Conservation (phyloP, 2,888 invertebrate genomes). For the Atethmia centrago region DNA sequence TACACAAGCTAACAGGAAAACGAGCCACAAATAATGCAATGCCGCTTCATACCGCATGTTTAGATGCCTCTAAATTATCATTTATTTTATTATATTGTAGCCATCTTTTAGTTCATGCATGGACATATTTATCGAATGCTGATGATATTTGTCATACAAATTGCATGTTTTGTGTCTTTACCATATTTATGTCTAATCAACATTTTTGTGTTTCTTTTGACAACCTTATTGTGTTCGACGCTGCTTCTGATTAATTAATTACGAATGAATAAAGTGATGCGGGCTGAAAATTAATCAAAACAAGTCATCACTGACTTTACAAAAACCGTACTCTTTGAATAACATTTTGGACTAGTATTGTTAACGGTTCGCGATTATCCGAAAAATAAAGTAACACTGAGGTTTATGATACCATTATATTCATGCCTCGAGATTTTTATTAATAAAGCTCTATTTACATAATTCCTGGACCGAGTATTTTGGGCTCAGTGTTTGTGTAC, state of each 20-base stretch:
- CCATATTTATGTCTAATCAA: slow-evolving; percentile 50
- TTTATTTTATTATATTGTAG: slow-evolving; percentile 77
- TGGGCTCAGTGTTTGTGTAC: not conserved
- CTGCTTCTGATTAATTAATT: not conserved
- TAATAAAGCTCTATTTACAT: not conserved
- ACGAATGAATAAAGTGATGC: not conserved
- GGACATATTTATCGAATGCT: slow-evolving; percentile 70
- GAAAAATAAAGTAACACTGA: not conserved
- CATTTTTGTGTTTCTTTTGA: slow-evolving; percentile 50
- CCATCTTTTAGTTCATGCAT: slow-evolving; percentile 79
- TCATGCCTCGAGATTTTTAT: not conserved
- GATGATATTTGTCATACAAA: slow-evolving; percentile 68
- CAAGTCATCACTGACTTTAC: not conserved
- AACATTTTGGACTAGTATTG: not conserved
- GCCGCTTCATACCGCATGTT: slow-evolving; percentile 78
- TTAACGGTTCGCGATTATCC: not conserved
- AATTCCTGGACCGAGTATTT: not conserved
- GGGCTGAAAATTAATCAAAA: not conserved
- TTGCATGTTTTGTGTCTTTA: slow-evolving; percentile 84
- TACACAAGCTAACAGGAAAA: slow-evolving; percentile 42
- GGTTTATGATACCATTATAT: not conserved
- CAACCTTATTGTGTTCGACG: slow-evolving; percentile 52
- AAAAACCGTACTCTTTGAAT: not conserved
- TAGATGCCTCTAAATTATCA: slow-evolving; percentile 68
- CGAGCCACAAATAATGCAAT: slow-evolving; percentile 87